Percentiles rank a stretch among this genome's conserved stretches.
phyloP scores from a whole-genome alignment of 2,888 invertebrate species.

The Schizaphis graminum region DNA sequence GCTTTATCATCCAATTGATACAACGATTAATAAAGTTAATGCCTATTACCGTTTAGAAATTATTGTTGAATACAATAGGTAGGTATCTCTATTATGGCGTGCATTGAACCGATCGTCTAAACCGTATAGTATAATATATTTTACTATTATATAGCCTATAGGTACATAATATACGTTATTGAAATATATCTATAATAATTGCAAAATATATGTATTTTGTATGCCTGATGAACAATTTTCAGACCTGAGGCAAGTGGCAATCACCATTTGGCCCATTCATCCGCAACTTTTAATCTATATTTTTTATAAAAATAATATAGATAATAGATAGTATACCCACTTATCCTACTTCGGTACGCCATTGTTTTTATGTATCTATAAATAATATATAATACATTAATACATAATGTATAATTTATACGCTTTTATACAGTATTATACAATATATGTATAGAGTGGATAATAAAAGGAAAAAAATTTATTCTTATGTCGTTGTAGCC shows the following conservation, averaged over 20 bases:
- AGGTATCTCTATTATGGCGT: neutral
- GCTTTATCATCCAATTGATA: neutral
- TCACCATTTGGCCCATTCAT: too few species aligned
- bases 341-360: too few species aligned
- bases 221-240: too few species aligned
- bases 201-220: neutral
- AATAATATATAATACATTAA: neutral
- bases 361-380: neutral
- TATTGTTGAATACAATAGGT: neutral
- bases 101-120: neutral
- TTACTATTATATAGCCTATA: neutral
- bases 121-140: neutral
- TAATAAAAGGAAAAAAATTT: too few species aligned
- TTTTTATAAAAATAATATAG: too few species aligned
- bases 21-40: constrained; percentile 22
- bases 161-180: neutral
- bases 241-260: too few species aligned
- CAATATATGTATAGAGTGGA: too few species aligned
- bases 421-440: neutral
- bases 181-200: neutral
- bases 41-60: neutral
- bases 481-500: too few species aligned
- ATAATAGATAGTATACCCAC: too few species aligned
- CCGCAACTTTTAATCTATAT: too few species aligned
- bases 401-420: neutral